Evolutionary conservation across 2,888 invertebrate species (phyloP).

Genomic region (Coelopa pilipes): DNA sequence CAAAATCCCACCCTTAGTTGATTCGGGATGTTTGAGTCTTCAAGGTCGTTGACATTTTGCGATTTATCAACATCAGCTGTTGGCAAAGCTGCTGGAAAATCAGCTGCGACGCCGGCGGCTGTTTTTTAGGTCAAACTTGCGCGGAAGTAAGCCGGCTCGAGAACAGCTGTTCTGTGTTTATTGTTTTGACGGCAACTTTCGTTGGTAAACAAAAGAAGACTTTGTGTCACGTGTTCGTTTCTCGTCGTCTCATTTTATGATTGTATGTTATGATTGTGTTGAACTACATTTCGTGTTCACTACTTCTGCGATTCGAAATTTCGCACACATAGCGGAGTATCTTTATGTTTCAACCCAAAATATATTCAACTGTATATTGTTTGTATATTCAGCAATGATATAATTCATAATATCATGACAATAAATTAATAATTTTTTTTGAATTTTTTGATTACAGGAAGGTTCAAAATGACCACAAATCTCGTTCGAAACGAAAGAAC

Average conservation of each 20-base stretch:
- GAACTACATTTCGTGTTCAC: background rate
- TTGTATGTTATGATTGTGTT: background rate
- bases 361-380: no score
- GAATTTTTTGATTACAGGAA: slow-evolving; percentile 50
- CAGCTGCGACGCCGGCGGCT: slow-evolving; percentile 15
- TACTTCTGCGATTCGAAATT: background rate
- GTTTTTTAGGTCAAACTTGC: slow-evolving; percentile 32
- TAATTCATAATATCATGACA: no score
- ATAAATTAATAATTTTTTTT: slow-evolving; percentile 35
- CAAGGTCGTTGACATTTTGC: slow-evolving; percentile 33
- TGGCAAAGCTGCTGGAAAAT: slow-evolving; percentile 36
- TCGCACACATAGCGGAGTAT: no score
- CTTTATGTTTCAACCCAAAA: no score
- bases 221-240: slow-evolving; percentile 9
- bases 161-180: slow-evolving; percentile 36
- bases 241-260: background rate
- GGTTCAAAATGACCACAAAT: slow-evolving; percentile 60
- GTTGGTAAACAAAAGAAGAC: background rate
- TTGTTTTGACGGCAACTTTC: slow-evolving; percentile 24
- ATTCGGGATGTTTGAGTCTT: slow-evolving; percentile 49
- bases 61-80: slow-evolving; percentile 6
- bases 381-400: no score
- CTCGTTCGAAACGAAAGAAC: slow-evolving; percentile 59
- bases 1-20: slow-evolving; percentile 48
- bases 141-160: background rate